Evolutionary conservation across 1,140 invertebrate species (phyloP), one percentile per base, ranked within the genome.

Genomic region (Drosophila pruinosa): DNA sequence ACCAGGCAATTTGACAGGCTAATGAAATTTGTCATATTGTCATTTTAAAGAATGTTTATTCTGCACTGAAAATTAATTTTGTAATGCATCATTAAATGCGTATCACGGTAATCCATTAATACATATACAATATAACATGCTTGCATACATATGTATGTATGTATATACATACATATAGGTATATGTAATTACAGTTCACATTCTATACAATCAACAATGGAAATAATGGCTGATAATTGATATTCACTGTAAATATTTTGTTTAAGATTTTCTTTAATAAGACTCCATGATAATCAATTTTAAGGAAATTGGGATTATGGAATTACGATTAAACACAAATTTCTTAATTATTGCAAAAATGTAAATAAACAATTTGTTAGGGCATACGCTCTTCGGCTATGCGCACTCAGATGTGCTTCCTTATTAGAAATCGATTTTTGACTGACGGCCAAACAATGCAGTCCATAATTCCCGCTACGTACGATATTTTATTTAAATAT

Each of bases 401-500:
- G 4, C 6, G 7, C 7, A 53, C 31, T 45, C 1, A n/a, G 19
- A 24, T 54, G 4, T 28, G 15, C 10, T 22, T 28, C 24, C n/a
- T 64, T 83, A 75, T 75, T 75, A 58, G 63, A 78, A 73, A 83
- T 83, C 79, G 79, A 83, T 83, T 75, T 83, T 83, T 71, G 72
- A 75, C 65, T 65, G 54, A 54, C 59, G 59, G 26, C 58, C 63
- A 15, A 52, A 61, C 63, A 28, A 26, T 56, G 24, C 21, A 39
- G 34, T 48, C 22, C 24, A 38, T 39, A 31, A 59, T 59, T 45
- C 8, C 7, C 21, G 21, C 26, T 26, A 31, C 43, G 45, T 59
- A 22, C 8, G 10, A 38, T 65, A 58, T 45, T 54, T 50, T 68
- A 56, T 52, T 81, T 65, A 59, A 78, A 78, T 73, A 54, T 47